phyloP scores from a whole-genome alignment of 2,888 invertebrate species.

The Sarcophaga subvicina region DNA sequence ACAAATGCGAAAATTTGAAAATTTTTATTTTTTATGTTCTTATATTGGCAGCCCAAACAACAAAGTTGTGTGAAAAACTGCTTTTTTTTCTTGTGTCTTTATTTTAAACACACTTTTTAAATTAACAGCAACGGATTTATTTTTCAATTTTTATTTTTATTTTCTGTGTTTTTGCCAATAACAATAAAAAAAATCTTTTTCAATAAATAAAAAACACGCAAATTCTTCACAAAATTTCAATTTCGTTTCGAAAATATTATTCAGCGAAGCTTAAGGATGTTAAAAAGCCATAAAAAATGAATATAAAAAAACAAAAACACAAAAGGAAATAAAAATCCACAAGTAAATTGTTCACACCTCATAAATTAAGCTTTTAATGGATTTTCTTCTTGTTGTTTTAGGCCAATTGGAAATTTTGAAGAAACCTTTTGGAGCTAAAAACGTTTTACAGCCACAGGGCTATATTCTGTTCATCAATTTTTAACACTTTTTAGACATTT shows the following conservation, averaged over 20 bases:
- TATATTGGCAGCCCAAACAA: constrained; percentile 2
- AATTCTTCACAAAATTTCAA: background rate
- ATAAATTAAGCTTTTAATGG: constrained; percentile 14
- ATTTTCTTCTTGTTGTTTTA: background rate
- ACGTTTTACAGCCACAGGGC: no score
- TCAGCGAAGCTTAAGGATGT: background rate
- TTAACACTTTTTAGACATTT: background rate
- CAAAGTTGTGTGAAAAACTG: background rate
- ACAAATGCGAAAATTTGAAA: background rate
- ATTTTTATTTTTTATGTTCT: background rate
- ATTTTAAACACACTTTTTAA: constrained; percentile 16
- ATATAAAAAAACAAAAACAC: background rate
- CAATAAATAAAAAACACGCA: no score
- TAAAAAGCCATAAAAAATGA: background rate
- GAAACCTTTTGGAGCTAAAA: no score
- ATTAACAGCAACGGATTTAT: background rate
- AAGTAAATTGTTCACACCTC: constrained; percentile 8
- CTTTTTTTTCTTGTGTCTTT: background rate
- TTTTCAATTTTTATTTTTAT: no score
- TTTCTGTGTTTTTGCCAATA: background rate
- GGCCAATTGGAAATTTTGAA: background rate
- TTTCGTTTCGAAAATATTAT: background rate
- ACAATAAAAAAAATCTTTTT: background rate
- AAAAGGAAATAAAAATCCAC: background rate
- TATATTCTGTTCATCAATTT: background rate